Conservation (phyloP, 2,888 invertebrate genomes). For the Ophion ventricosus region DNA sequence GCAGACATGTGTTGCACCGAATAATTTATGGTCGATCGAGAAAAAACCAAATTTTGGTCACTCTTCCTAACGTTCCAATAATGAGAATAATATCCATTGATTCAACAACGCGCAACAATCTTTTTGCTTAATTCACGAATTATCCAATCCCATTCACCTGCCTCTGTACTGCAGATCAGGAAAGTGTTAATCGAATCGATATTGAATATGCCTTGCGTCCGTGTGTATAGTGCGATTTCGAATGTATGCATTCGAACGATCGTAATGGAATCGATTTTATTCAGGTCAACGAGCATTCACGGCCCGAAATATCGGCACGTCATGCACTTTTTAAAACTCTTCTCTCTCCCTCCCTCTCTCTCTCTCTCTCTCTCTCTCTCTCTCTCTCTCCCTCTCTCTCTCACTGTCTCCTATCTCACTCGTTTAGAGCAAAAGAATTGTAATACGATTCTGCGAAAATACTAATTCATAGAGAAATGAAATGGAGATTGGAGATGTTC, state of each 20-base stretch:
- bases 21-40: too few species aligned
- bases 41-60: too few species aligned
- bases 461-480: conserved; percentile 41
- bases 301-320: conserved; percentile 17
- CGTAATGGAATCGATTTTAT: conserved; percentile 50
- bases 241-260: background rate
- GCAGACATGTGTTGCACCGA: too few species aligned
- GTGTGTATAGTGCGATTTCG: background rate
- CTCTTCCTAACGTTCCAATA: too few species aligned
- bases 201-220: conserved; percentile 3
- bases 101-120: background rate
- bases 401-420: conserved; percentile 4
- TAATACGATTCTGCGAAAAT: conserved; percentile 47
- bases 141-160: conserved; percentile 8
- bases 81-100: background rate
- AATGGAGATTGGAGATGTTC: conserved; percentile 8
- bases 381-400: background rate
- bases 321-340: background rate
- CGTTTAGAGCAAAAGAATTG: conserved; percentile 33
- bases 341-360: conserved; percentile 21
- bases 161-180: conserved; percentile 1
- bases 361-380: conserved; percentile 4
- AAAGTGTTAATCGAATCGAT: conserved; percentile 46
- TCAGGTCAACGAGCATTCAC: conserved; percentile 51
- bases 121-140: conserved; percentile 2